These are phyloP conservation scores for Oreortyx pictus DNA, from an alignment of 2,797 vertebrate species.

Conservation along the genomic window DNA sequence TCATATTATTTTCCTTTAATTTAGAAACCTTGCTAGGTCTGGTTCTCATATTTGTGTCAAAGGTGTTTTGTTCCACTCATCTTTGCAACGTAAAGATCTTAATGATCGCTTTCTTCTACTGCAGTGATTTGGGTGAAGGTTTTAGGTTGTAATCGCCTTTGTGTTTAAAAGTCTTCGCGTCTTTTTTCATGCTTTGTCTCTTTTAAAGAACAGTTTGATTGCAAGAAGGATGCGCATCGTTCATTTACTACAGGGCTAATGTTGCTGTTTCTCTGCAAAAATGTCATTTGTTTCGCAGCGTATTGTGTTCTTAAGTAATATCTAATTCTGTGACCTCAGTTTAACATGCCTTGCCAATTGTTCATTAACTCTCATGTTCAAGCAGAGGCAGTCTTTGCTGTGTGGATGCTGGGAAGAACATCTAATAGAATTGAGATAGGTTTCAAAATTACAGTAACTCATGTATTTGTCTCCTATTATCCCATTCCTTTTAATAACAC, in stretches of 20 bases:
- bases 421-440: not conserved
- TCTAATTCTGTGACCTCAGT: slow-evolving; percentile 36
- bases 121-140: not conserved
- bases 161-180: slow-evolving; percentile 7
- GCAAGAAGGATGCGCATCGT: not conserved
- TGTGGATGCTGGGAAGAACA: not conserved
- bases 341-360: not conserved
- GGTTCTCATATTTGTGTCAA: not conserved
- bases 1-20: not conserved
- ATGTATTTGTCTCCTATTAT: not conserved
- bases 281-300: slow-evolving; percentile 12
- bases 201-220: slow-evolving; percentile 9
- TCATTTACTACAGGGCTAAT: not conserved
- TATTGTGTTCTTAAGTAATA: slow-evolving; percentile 15
- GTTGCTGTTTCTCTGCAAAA: not conserved
- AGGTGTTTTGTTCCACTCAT: not conserved
- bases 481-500: not conserved
- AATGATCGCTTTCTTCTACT: not conserved
- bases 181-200: slow-evolving; percentile 28
- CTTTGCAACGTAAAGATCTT: not conserved
- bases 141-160: slow-evolving; percentile 21
- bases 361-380: not conserved
- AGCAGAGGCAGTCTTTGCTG: not conserved
- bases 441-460: not conserved
- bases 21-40: not conserved